Percentiles rank a stretch among this genome's conserved stretches.
These are phyloP conservation scores for Triplophysa yarkandensis DNA, from an alignment of 2,797 vertebrate genomes.

Conservation along the genomic window DNA sequence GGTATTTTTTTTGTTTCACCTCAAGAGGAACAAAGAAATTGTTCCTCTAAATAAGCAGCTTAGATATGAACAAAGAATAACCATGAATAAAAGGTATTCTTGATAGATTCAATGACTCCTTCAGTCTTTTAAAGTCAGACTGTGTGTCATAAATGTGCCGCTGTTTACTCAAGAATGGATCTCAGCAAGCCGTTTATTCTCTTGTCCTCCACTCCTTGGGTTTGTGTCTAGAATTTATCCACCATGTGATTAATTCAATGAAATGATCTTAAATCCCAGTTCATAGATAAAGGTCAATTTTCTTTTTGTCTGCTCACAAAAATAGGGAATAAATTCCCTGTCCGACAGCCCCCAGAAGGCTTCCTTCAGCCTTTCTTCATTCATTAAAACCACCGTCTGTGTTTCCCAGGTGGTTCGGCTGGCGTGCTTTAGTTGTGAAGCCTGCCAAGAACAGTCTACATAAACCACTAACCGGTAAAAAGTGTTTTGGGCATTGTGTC, in stretches of 20 bases:
- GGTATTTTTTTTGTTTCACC: background rate
- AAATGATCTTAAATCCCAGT: background rate
- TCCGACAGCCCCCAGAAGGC: background rate
- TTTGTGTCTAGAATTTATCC: background rate
- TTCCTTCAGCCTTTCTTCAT: background rate
- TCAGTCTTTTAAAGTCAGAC: background rate
- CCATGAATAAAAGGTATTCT: background rate
- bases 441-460: background rate
- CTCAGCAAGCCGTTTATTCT: background rate
- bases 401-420: slow-evolving; percentile 4
- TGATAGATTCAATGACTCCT: background rate
- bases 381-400: background rate
- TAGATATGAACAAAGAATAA: background rate
- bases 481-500: background rate
- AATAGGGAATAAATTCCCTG: background rate
- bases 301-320: background rate
- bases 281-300: background rate
- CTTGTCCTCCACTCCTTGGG: background rate
- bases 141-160: background rate
- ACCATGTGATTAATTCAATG: background rate
- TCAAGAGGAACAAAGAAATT: background rate
- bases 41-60: background rate
- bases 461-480: background rate
- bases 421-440: background rate
- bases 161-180: slow-evolving; percentile 1